Percentiles rank a stretch among this genome's conserved stretches.
These are phyloP conservation scores for Poeciliopsis occidentalis DNA, from an alignment of 2,113 vertebrate genomes.

Conservation along the genomic window DNA sequence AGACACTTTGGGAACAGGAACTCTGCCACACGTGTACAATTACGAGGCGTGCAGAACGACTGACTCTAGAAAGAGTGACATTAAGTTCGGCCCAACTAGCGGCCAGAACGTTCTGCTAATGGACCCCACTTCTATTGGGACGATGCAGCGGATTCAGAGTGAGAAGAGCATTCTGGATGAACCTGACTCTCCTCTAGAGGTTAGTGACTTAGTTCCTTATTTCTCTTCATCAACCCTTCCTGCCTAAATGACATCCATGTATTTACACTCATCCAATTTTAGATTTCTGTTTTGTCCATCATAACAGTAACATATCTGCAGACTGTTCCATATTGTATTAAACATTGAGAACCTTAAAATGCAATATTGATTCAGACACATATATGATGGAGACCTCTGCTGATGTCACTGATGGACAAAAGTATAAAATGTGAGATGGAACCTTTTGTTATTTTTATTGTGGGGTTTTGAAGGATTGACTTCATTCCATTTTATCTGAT, in stretches of 20 bases:
- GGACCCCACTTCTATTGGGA: constrained; percentile 17
- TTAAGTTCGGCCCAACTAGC: constrained; percentile 5
- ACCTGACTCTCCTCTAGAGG: constrained; percentile 22
- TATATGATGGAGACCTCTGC: neutral
- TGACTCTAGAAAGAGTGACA: constrained; percentile 1
- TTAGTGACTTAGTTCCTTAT: too few relatives aligned
- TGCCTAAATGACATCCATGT: neutral
- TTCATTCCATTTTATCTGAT: neutral
- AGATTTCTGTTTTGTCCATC: neutral
- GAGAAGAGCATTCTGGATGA: constrained; percentile 15
- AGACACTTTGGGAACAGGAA: constrained; percentile 2
- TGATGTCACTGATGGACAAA: neutral
- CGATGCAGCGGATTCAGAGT: constrained; percentile 3
- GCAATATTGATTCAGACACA: neutral
- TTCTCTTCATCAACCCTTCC: too few relatives aligned
- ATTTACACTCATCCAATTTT: neutral
- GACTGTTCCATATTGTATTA: neutral
- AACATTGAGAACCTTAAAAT: neutral
- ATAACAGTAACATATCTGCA: neutral
- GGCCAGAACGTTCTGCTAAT: constrained; percentile 1
- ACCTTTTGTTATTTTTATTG: neutral
- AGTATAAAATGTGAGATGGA: neutral
- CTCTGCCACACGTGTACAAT: constrained; percentile 11
- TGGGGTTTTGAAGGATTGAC: neutral
- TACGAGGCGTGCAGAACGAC: neutral